phyloP scores from a whole-genome alignment of 2,888 invertebrate genomes.

The Leptogaster cylindrica region DNA sequence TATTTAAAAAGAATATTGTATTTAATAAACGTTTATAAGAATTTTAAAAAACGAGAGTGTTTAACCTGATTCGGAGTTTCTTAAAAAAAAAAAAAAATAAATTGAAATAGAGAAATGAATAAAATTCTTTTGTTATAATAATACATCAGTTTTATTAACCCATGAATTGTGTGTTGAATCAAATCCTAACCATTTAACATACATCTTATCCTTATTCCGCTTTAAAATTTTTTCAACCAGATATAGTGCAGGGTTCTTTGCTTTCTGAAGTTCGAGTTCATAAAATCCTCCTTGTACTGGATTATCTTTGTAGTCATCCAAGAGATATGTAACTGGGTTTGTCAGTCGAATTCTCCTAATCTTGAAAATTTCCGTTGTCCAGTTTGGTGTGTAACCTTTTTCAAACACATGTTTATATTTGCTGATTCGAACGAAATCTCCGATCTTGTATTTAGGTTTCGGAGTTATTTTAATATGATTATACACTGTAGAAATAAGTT shows the following conservation, averaged over 20 bases:
- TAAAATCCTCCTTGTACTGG: constrained; percentile 53
- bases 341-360: constrained; percentile 50
- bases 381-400: constrained; percentile 52
- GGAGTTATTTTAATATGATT: constrained; percentile 42
- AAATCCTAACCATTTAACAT: constrained; percentile 52
- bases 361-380: constrained; percentile 52
- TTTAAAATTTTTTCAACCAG: constrained; percentile 52
- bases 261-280: constrained; percentile 52
- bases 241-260: constrained; percentile 52
- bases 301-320: constrained; percentile 50
- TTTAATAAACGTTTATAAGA: too few species aligned
- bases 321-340: constrained; percentile 49
- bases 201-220: constrained; percentile 48
- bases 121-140: too few species aligned
- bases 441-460: constrained; percentile 48
- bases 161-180: constrained; percentile 50
- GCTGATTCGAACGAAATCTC: constrained; percentile 51
- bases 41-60: too few species aligned
- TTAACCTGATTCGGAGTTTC: too few species aligned
- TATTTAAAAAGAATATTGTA: too few species aligned
- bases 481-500: constrained; percentile 42
- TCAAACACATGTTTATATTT: constrained; percentile 50
- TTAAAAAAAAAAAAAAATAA: too few species aligned
- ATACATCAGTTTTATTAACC: constrained; percentile 48
- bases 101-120: too few species aligned